Evolutionary conservation across 2,797 vertebrate species (phyloP).

Genomic region (Karalla daura): DNA sequence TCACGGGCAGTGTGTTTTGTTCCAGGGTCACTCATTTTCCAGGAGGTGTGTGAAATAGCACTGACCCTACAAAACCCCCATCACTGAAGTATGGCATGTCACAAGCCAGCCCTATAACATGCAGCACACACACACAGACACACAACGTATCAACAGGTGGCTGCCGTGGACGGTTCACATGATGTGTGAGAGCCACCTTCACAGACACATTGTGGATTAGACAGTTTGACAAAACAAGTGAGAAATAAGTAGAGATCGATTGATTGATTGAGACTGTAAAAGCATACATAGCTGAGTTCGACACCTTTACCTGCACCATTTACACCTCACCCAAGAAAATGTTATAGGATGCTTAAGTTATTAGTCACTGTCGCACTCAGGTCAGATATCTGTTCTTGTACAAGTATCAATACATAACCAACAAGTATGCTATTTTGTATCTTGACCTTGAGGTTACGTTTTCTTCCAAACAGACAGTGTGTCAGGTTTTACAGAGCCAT

Average conservation of each 20-base stretch:
- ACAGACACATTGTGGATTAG: not conserved
- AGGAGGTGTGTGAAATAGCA: slow-evolving; percentile 81
- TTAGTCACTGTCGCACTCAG: too few relatives aligned
- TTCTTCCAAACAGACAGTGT: not conserved
- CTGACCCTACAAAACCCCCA: slow-evolving; percentile 73
- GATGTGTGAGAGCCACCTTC: slow-evolving; percentile 17
- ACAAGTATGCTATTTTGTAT: not conserved
- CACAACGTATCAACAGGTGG: slow-evolving; percentile 57
- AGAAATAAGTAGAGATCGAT: too few relatives aligned
- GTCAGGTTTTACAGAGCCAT: slow-evolving; percentile 4
- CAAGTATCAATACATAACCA: not conserved
- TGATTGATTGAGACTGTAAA: not conserved
- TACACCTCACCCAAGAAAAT: too few relatives aligned
- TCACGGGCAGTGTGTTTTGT: slow-evolving; percentile 48
- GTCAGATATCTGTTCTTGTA: not conserved
- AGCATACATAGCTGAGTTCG: not conserved
- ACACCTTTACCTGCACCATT: not conserved
- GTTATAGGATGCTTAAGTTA: too few relatives aligned
- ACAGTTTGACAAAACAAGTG: not conserved
- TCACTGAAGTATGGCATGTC: slow-evolving; percentile 78
- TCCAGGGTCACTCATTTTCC: slow-evolving; percentile 74
- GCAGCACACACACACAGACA: slow-evolving; percentile 23
- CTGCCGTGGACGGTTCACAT: slow-evolving; percentile 21
- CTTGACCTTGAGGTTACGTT: not conserved
- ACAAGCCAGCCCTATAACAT: slow-evolving; percentile 73